phyloP scores from a whole-genome alignment of 1,140 invertebrate species.

The Drosophila takahashii region DNA sequence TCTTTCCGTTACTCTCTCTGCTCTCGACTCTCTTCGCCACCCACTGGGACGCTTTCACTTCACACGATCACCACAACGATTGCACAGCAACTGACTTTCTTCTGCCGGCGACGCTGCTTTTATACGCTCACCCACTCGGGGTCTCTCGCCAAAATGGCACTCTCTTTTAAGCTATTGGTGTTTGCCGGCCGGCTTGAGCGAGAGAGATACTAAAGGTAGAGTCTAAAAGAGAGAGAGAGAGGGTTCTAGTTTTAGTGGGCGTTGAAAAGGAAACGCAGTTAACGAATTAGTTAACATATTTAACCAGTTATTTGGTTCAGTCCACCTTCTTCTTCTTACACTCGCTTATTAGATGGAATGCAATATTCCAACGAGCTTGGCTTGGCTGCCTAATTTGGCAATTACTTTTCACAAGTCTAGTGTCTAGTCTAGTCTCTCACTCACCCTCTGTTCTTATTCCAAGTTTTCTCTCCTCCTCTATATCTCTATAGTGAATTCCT shows the following conservation, averaged over 20 bases:
- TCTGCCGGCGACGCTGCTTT: constrained; percentile 41
- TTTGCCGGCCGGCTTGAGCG: constrained; percentile 29
- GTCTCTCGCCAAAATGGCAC: background rate
- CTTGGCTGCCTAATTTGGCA: constrained; percentile 34
- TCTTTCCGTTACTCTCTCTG: constrained; percentile 11
- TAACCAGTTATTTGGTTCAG: constrained; percentile 31
- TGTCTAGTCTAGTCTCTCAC: background rate
- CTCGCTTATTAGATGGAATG: constrained; percentile 5
- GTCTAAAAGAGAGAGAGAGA: too few relatives aligned
- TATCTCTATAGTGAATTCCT: background rate
- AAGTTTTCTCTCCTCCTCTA: constrained; percentile 6
- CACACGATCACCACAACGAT: constrained; percentile 53
- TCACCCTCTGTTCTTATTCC: background rate
- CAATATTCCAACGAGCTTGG: constrained; percentile 11
- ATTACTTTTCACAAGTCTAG: constrained; percentile 9
- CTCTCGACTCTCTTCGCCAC: constrained; percentile 4
- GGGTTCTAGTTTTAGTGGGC: constrained; percentile 14
- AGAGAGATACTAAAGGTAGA: too few relatives aligned
- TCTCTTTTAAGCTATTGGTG: background rate
- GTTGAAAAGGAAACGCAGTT: constrained; percentile 37
- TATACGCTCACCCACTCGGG: constrained; percentile 53
- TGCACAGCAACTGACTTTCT: constrained; percentile 64
- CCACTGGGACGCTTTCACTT: constrained; percentile 18
- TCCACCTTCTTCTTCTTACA: background rate
- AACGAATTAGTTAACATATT: constrained; percentile 48